A percentile compares a stretch with the other conserved stretches of the same genome.
Evolutionary conservation across 2,888 invertebrate genomes (phyloP).

Genomic region (Spodoptera exigua): DNA sequence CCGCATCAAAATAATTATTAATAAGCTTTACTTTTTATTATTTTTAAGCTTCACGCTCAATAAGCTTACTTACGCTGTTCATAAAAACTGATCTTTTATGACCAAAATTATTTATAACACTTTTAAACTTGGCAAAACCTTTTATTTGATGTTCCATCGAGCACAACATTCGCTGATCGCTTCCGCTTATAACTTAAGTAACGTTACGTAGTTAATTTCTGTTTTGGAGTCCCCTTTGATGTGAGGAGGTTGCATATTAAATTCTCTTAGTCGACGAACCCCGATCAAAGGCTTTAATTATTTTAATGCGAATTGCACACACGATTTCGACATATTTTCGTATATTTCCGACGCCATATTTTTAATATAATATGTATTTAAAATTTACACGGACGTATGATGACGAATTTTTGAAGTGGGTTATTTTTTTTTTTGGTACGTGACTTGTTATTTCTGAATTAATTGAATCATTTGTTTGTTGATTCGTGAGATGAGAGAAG

Average conservation of each 20-base stretch:
- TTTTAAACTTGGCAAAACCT: not conserved
- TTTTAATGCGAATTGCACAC: constrained; percentile 64
- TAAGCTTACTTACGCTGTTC: too few species aligned
- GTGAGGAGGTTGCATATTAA: constrained; percentile 79
- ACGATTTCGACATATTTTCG: constrained; percentile 60
- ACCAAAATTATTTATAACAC: too few species aligned
- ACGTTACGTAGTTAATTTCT: constrained; percentile 72
- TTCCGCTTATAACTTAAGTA: constrained; percentile 46
- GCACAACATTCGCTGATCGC: constrained; percentile 28
- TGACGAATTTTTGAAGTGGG: constrained; percentile 42
- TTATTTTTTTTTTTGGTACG: constrained; percentile 23
- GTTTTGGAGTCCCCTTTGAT: constrained; percentile 77
- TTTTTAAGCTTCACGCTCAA: too few species aligned
- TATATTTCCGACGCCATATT: constrained; percentile 54
- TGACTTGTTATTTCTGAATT: constrained; percentile 31
- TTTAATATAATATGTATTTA: constrained; percentile 34
- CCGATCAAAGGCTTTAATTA: constrained; percentile 80
- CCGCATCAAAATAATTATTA: too few species aligned
- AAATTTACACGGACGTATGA: constrained; percentile 5
- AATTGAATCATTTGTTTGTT: constrained; percentile 23
- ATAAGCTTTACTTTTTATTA: too few species aligned
- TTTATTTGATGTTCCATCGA: constrained; percentile 24
- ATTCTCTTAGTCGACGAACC: constrained; percentile 74
- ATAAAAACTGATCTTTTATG: too few species aligned
- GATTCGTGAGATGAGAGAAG: constrained; percentile 14